Evolutionary conservation across 2,797 vertebrate genomes (phyloP).

Genomic region (Gila robusta): DNA sequence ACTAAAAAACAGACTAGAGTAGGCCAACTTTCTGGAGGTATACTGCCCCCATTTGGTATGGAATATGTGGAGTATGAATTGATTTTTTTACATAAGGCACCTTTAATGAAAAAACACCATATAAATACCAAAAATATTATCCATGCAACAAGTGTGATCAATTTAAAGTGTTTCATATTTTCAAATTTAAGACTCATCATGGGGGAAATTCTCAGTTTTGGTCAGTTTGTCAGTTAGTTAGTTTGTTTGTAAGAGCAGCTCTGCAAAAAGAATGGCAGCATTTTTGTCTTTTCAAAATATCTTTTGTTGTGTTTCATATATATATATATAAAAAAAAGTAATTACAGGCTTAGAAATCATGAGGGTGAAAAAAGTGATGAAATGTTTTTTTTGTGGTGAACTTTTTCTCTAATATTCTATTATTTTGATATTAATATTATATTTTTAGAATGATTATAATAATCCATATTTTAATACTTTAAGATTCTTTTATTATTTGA

Average conservation of each 20-base stretch:
- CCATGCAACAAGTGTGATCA: no score
- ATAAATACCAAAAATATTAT: neutral
- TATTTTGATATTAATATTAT: neutral
- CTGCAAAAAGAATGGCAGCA: neutral
- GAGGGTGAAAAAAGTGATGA: neutral
- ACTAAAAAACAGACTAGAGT: no score
- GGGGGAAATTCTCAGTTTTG: no score
- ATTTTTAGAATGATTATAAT: neutral
- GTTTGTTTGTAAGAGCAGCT: no score
- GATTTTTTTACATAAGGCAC: no score
- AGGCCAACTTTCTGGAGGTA: no score
- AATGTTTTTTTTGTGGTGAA: no score
- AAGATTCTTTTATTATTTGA: neutral
- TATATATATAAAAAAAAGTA: neutral
- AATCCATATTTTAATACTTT: neutral
- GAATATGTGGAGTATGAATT: no score
- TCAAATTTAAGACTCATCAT: no score
- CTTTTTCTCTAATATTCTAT: neutral
- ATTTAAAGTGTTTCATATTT: no score
- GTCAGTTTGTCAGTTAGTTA: no score
- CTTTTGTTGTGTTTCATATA: neutral
- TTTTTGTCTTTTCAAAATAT: neutral
- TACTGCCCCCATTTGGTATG: no score
- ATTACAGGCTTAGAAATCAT: neutral
- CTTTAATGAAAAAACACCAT: neutral